Conservation (phyloP, 2,797 vertebrate genomes). For the Hapalemur alaotrensis region DNA sequence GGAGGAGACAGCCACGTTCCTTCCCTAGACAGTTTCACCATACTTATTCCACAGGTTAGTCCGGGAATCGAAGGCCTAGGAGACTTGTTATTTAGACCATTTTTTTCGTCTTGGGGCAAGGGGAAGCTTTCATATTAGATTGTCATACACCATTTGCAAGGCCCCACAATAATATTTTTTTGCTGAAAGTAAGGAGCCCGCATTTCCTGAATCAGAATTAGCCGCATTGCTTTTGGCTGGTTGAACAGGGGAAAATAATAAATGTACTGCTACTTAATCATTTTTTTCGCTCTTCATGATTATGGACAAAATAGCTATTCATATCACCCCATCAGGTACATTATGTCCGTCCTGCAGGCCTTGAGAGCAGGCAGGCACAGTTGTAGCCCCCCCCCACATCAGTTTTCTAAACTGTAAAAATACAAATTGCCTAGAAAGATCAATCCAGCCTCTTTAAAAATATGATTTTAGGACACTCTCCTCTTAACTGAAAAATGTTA, state of each 20-base stretch:
- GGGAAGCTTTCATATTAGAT: conserved; percentile 41
- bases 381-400: background rate
- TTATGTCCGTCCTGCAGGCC: background rate
- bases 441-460: background rate
- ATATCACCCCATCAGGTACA: background rate
- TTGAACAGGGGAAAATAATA: conserved; percentile 38
- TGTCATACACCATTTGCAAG: conserved; percentile 40
- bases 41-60: conserved; percentile 79
- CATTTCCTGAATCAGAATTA: conserved; percentile 60
- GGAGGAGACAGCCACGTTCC: conserved; percentile 76
- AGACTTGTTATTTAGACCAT: conserved; percentile 46
- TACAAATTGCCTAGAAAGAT: conserved; percentile 17
- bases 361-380: background rate
- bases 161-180: conserved; percentile 30
- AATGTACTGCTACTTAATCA: background rate
- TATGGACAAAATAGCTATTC: conserved; percentile 14
- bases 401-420: conserved; percentile 45
- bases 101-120: conserved; percentile 28
- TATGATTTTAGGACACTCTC: background rate
- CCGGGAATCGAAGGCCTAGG: conserved; percentile 47
- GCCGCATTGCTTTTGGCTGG: conserved; percentile 46
- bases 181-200: conserved; percentile 35
- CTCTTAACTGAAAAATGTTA: conserved; percentile 28
- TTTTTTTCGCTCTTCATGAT: conserved; percentile 1
- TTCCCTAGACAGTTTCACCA: conserved; percentile 71